Conservation (phyloP, 2,797 vertebrate species). For the Hoplostethus atlanticus region DNA sequence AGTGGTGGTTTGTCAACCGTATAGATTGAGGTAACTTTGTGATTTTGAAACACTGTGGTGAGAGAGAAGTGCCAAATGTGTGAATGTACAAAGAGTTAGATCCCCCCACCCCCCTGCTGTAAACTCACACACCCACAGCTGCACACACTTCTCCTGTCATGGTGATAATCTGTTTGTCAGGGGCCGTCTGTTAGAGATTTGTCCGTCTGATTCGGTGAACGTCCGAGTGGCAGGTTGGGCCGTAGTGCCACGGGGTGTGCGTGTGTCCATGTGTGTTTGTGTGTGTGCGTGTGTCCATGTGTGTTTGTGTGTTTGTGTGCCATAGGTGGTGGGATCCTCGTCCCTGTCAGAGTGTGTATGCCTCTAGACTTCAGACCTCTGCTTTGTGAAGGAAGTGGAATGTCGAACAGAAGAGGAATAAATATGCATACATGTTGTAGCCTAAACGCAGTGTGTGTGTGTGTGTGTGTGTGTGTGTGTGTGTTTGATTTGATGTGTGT, state of each 20-base stretch:
- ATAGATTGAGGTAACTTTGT: constrained; percentile 39
- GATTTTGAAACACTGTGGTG: constrained; percentile 36
- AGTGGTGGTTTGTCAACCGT: neutral
- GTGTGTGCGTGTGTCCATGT: constrained; percentile 30
- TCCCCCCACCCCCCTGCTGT: constrained; percentile 46
- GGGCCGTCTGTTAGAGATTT: constrained; percentile 94
- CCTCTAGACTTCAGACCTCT: constrained; percentile 55
- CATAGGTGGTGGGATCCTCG: constrained; percentile 90
- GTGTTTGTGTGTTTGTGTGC: constrained; percentile 55
- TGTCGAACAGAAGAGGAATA: constrained; percentile 38
- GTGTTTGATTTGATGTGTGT: neutral
- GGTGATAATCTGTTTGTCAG: constrained; percentile 95
- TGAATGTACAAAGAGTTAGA: constrained; percentile 60
- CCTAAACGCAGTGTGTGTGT: neutral
- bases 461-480: neutral
- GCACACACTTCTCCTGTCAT: constrained; percentile 85
- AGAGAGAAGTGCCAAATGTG: constrained; percentile 60
- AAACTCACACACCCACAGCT: constrained; percentile 78
- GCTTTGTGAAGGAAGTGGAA: constrained; percentile 46
- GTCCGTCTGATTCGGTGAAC: constrained; percentile 89
- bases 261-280: constrained; percentile 32
- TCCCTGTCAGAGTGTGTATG: constrained; percentile 88
- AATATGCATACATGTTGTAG: constrained; percentile 12
- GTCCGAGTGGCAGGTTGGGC: constrained; percentile 89
- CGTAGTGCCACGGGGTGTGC: constrained; percentile 78